Base-by-base conservation (phyloP, 2,797 vertebrate genomes). In the Rhynchotus rufescens region DNA sequence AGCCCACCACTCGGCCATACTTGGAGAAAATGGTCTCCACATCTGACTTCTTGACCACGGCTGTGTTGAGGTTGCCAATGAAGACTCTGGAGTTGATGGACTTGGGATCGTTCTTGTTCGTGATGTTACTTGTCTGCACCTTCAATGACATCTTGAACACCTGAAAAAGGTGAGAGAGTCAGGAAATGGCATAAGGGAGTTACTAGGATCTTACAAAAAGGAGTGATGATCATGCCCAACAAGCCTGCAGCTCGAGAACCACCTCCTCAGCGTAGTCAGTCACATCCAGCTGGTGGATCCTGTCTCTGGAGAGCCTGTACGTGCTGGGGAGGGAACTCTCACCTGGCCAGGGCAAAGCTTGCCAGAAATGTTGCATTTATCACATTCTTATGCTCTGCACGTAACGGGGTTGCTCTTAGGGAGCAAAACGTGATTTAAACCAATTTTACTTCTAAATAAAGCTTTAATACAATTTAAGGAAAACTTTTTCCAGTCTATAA, bases 41-140 rank as follows among this genome's bases (percentile, higher is more conserved):
- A 5, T 99, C 99, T 0, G 98, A 98, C 97, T 99, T 99, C 97
- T 99, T 99, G 95, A 99, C 99, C 97, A 99, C 98, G 0, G 98
- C 98, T 15, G 99, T 99, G 97, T 99, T 99, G 80, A 99, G 98
- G 96, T 99, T 99, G 79, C 99, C 99, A 30, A 99, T 99, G 93
- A 99, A 99, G 91, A 99, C 99, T 21, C 99, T 97, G 12, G 99
- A 99, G 97, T 99, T 99, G 97, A 99, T 98, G 82, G 99, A 99
- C 92, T 99, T 99, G 67, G 98, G 98, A 94, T 99, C 99, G n/a
- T 99, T 99, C 97, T 99, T 99, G 97, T 99, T 99, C 26, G 99
- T 99, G 95, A 99, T 98, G 75, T 99, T 99, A 89, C 99, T 99
- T 12, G 99, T 99, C 96, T 99, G 98, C 77, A 99, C 98, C 97